These are phyloP conservation scores for Chrysina gloriosa DNA, from an alignment of 2,888 invertebrate genomes.

Conservation along the genomic window DNA sequence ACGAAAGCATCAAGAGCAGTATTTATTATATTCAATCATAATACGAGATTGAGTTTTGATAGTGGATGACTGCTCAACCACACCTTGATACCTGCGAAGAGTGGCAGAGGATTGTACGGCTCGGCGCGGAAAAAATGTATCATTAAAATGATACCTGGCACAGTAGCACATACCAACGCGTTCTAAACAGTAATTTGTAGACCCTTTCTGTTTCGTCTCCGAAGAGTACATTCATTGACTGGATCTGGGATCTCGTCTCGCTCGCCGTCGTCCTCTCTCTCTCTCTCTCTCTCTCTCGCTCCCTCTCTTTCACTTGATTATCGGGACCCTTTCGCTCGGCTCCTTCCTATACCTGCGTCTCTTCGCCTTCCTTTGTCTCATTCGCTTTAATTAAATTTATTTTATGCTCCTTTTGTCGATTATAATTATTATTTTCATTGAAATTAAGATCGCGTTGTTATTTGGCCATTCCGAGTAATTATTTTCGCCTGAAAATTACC, in stretches of 20 bases:
- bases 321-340: not conserved
- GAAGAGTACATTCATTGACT: slow-evolving; percentile 45
- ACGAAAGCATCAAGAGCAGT: slow-evolving; percentile 34
- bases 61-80: slow-evolving; percentile 50
- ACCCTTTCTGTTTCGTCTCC: slow-evolving; percentile 42
- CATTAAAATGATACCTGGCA: slow-evolving; percentile 53
- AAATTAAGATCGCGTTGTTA: not conserved
- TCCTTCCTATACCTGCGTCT: slow-evolving; percentile 10
- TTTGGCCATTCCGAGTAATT: slow-evolving; percentile 7
- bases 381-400: slow-evolving; percentile 33
- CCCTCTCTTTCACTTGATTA: slow-evolving; percentile 19
- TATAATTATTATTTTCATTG: slow-evolving; percentile 8
- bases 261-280: not conserved
- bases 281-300: slow-evolving; percentile 20
- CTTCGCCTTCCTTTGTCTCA: slow-evolving; percentile 26
- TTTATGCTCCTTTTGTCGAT: not conserved
- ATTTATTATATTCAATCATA: slow-evolving; percentile 49
- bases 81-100: slow-evolving; percentile 50
- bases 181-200: slow-evolving; percentile 48
- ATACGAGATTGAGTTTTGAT: slow-evolving; percentile 52
- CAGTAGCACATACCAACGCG: slow-evolving; percentile 52
- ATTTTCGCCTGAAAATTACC: not conserved
- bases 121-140: slow-evolving; percentile 47
- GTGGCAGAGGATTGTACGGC: slow-evolving; percentile 36
- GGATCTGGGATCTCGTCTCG: slow-evolving; percentile 24